Evolutionary conservation across 2,797 vertebrate genomes (phyloP).

Genomic region (Antrozous pallidus): DNA sequence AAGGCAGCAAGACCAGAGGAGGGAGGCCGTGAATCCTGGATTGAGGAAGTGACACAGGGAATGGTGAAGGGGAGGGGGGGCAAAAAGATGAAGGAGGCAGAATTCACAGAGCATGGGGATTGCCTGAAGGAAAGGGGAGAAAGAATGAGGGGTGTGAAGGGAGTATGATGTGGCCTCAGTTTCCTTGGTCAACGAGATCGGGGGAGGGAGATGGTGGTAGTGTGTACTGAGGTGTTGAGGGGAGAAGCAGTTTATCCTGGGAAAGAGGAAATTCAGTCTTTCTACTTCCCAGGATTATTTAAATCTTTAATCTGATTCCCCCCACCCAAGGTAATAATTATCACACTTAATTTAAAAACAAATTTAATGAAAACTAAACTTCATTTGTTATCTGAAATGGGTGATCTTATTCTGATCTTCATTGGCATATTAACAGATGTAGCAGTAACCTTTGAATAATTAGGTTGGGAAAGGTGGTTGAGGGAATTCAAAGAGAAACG

Average conservation of each 20-base stretch:
- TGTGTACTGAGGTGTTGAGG: not conserved
- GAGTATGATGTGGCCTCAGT: not conserved
- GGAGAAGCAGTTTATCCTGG: not conserved
- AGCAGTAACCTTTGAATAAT: not conserved
- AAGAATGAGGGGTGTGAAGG: not conserved
- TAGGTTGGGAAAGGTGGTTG: not conserved
- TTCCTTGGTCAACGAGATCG: not conserved
- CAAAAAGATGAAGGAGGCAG: not conserved
- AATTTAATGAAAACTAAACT: not conserved
- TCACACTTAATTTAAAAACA: not conserved
- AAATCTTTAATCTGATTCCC: not conserved
- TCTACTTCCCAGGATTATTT: not conserved
- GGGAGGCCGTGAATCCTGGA: not conserved
- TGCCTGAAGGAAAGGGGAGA: too few relatives aligned
- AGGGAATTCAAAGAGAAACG: not conserved
- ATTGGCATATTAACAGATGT: not conserved
- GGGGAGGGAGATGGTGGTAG: too few relatives aligned
- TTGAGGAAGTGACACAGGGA: not conserved
- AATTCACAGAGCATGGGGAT: not conserved
- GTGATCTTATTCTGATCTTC: not conserved
- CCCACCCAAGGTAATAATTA: not conserved
- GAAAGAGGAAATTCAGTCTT: not conserved
- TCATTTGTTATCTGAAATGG: not conserved
- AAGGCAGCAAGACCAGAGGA: not conserved
- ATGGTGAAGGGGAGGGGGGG: fast-evolving